Base-by-base conservation (phyloP, 2,797 vertebrate species). In the Tauraco hartlaubi region DNA sequence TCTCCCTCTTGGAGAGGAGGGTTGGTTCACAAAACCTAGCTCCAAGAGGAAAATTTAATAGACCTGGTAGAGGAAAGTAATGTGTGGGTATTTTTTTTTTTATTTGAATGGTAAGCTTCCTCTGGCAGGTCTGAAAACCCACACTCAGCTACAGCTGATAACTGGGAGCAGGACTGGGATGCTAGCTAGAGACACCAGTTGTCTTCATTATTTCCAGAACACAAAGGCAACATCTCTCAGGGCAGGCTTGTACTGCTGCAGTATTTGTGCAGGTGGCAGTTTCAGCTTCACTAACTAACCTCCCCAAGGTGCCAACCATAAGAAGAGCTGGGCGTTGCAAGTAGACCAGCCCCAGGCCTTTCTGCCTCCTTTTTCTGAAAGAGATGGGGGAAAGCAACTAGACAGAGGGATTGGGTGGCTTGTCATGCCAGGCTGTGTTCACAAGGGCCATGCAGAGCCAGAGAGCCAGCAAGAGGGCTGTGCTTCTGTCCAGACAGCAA, bases 11-110 rank as follows among this genome's bases (percentile, higher is more conserved):
- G 18, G 35, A 66, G 69, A 55, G 35, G 16, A 56, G 15, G 7
- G 15, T 1, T 49, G 20, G 15, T 80, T 81, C 69, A 88, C n/a
- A 92, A 69, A 85, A 84, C 31, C 16, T 26, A 22, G 10, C 33
- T 83, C 73, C 72, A 83, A 75, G 31, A 52, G 48, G 61, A 61
- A 91, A 88, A 58, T 44, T 17, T 55, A 83, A 80, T 35, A 90
- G 29, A 37, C 39, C 21, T 52, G 52, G 23, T 28, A 83, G 49
- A 35, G 80, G 56, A 77, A 80, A 9, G 9, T 39, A 64, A 90
- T 5, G 37, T 55, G 22, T 37, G 29, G 31, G 41, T 54, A 33
- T 41, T 41, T 29, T 51, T 26, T 12, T 51, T 15, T 28, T 28
- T 39, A 33, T 59, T 48, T 43, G n/a, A 69, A 52, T 9, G 23